These are phyloP conservation scores for Actias luna DNA, from an alignment of 2,888 invertebrate genomes.

Conservation along the genomic window DNA sequence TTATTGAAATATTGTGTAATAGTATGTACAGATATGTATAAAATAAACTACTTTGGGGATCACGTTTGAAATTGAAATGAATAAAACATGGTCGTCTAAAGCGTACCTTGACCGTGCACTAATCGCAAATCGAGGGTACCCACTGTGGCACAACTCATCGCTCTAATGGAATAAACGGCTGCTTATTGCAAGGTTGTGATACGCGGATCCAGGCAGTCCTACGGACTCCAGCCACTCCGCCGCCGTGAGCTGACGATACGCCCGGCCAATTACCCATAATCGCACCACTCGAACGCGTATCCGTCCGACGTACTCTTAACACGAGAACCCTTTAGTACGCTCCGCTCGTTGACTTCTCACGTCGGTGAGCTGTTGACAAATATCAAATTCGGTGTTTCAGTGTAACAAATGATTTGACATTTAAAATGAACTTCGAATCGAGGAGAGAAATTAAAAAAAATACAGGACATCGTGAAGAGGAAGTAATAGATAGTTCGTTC, in stretches of 20 bases:
- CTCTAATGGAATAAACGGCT: conserved; percentile 77
- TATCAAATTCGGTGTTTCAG: conserved; percentile 21
- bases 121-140: conserved; percentile 58
- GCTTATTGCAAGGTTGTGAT: conserved; percentile 76
- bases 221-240: conserved; percentile 54
- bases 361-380: conserved; percentile 33
- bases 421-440: conserved; percentile 19
- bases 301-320: conserved; percentile 75
- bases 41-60: not conserved
- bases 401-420: conserved; percentile 21
- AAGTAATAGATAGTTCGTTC: conserved; percentile 11
- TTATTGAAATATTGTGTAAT: not conserved
- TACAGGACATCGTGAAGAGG: conserved; percentile 14
- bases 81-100: conserved; percentile 33
- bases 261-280: conserved; percentile 74
- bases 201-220: conserved; percentile 61
- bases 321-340: conserved; percentile 69
- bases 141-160: conserved; percentile 68
- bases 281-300: conserved; percentile 75
- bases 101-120: conserved; percentile 76
- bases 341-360: conserved; percentile 50
- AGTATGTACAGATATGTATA: not conserved
- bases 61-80: conserved; percentile 7
- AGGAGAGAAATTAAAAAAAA: conserved; percentile 6
- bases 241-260: conserved; percentile 62